Conservation (phyloP, 2,797 vertebrate genomes). For the Artibeus lituratus region DNA sequence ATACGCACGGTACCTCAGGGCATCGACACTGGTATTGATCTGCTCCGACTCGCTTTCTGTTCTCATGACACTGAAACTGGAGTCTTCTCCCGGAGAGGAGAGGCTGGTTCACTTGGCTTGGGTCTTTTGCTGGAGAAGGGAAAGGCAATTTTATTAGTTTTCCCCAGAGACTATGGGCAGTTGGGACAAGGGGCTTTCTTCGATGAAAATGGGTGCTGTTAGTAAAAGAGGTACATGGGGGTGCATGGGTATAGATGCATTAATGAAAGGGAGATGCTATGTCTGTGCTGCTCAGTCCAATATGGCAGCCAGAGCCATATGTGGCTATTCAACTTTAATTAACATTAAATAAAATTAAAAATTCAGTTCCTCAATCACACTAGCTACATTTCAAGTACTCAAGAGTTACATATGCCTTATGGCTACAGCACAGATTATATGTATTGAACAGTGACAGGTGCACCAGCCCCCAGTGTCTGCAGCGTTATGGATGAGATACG, state of each 20-base stretch:
- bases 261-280: neutral
- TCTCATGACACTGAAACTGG: neutral
- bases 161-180: neutral
- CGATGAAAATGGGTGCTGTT: neutral
- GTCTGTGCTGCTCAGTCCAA: neutral
- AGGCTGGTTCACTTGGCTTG: neutral
- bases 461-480: no score
- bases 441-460: no score
- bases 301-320: neutral
- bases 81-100: neutral
- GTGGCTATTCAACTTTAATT: neutral
- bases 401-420: neutral
- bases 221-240: neutral
- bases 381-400: neutral
- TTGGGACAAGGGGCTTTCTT: neutral
- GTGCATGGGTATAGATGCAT: neutral
- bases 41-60: neutral
- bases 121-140: neutral
- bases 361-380: neutral
- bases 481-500: no score
- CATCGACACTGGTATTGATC: neutral
- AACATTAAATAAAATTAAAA: neutral
- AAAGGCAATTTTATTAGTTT: neutral
- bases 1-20: neutral
- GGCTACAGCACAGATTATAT: neutral